phyloP scores from a whole-genome alignment of 2,888 invertebrate genomes.

The Apamea monoglypha region DNA sequence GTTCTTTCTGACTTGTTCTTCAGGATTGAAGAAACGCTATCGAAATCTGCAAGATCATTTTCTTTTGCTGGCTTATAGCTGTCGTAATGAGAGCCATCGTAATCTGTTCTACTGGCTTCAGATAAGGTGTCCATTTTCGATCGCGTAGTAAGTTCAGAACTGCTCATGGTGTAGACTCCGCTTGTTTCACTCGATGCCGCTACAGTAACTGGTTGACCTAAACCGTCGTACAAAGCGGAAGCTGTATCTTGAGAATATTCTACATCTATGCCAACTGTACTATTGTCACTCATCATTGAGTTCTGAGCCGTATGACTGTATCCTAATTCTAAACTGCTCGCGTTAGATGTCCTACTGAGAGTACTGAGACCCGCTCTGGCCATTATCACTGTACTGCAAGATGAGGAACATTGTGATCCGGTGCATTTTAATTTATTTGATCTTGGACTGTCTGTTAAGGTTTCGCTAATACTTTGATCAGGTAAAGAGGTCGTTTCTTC shows the following conservation, averaged over 20 bases:
- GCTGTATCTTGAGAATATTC: slow-evolving; percentile 91
- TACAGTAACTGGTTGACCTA: slow-evolving; percentile 90
- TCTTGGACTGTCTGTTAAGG: slow-evolving; percentile 89
- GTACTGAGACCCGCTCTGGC: slow-evolving; percentile 88
- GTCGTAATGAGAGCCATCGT: slow-evolving; percentile 89
- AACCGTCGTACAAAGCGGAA: slow-evolving; percentile 90
- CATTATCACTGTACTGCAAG: slow-evolving; percentile 96
- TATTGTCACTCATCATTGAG: slow-evolving; percentile 94
- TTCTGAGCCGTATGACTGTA: slow-evolving; percentile 97
- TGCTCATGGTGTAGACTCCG: slow-evolving; percentile 95
- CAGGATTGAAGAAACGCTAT: slow-evolving; percentile 87
- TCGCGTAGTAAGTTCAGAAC: slow-evolving; percentile 91
- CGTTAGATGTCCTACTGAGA: slow-evolving; percentile 93
- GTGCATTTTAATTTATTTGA: slow-evolving; percentile 92
- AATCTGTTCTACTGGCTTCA: slow-evolving; percentile 85
- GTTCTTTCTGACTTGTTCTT: slow-evolving; percentile 88
- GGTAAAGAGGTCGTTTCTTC: slow-evolving; percentile 83
- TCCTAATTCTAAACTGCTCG: slow-evolving; percentile 95
- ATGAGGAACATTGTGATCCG: slow-evolving; percentile 96
- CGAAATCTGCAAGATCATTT: slow-evolving; percentile 87
- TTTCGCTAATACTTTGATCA: slow-evolving; percentile 86
- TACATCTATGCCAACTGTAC: slow-evolving; percentile 92
- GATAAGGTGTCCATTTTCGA: slow-evolving; percentile 90
- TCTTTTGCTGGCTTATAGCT: slow-evolving; percentile 90
- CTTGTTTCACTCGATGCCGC: slow-evolving; percentile 95